Evolutionary conservation across 2,113 vertebrate genomes (phyloP), one percentile per base, ranked within the genome.

Genomic region (Axis porcinus): DNA sequence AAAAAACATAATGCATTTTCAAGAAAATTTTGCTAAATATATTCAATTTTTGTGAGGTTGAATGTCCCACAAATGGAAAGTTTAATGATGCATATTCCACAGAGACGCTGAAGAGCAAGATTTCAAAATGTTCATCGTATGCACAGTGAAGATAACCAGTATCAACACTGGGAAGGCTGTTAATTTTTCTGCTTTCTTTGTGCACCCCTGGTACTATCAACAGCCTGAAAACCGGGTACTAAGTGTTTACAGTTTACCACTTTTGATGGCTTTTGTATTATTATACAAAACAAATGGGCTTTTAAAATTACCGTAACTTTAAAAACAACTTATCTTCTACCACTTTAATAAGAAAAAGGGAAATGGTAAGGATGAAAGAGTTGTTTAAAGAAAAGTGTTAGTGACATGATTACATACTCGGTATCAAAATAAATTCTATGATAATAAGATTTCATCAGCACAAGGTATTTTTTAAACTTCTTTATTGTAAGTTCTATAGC

Each of bases 131-230:
- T 19, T 55, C n/a, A 91, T n/a, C 11, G 3, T 23, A 88, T 30
- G 9, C 96, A 90, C 95, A 33, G n/a, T 1, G 36, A 86, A 97
- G 95, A 91, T 81, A 94, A 97, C 3, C 82, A 95, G 9, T n/a
- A 30, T 54, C 54, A 94, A 36, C 10, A 90, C 74, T 89, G 54
- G 92, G 95, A 23, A 79, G 36, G 7, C 0, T 47, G 74, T 58
- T 97, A 62, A 70, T 95, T 79, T 94, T 57, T 2, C 6, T 90
- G 27, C 74, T 97, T 94, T 95, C 7, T 55, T 83, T 93, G 40
- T 60, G 93, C 52, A 62, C 15, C n/a, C 21, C 79, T 86, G 33
- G 81, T 33, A 78, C 27, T 96, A 23, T 45, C 54, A 57, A 87
- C 30, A 76, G 2, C 36, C 30, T 45, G 3, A 52, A 96, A 97